These are phyloP conservation scores for Patiria miniata DNA, from an alignment of 35 echinoderm and acorn worm genomes.

Conservation along the genomic window DNA sequence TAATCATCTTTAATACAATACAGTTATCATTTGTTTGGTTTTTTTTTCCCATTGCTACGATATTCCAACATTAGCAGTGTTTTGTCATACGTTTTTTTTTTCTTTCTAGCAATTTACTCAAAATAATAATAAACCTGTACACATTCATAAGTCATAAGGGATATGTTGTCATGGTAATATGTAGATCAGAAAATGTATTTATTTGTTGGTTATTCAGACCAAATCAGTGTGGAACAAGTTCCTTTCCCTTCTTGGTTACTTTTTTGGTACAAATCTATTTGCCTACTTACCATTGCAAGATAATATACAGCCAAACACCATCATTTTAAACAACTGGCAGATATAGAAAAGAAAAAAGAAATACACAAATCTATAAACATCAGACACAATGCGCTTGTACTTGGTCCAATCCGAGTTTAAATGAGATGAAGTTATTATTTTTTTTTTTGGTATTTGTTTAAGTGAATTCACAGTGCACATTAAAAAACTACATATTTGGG, in stretches of 20 bases:
- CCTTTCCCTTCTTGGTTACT: background rate
- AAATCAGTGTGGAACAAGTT: no score
- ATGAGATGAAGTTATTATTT: no score
- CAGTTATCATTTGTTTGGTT: conserved; percentile 15
- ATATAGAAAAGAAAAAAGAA: no score
- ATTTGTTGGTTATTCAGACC: background rate
- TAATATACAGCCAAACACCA: conserved; percentile 26
- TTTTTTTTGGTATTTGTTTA: no score
- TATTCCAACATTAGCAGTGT: conserved; percentile 33
- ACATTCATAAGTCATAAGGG: background rate
- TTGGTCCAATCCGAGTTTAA: no score
- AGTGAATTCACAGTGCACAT: no score
- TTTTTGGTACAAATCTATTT: conserved; percentile 10
- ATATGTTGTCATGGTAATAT: background rate
- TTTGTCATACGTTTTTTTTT: background rate
- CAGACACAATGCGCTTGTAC: no score
- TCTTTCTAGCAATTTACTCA: background rate
- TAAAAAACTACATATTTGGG: no score
- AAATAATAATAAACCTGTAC: conserved; percentile 33
- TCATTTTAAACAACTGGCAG: background rate
- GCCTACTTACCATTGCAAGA: conserved; percentile 9
- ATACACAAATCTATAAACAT: no score
- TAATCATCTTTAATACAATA: conserved; percentile 30
- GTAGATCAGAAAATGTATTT: background rate
- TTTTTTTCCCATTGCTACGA: background rate